phyloP scores from a whole-genome alignment of 2,888 invertebrate genomes.

The Incurvaria masculella region DNA sequence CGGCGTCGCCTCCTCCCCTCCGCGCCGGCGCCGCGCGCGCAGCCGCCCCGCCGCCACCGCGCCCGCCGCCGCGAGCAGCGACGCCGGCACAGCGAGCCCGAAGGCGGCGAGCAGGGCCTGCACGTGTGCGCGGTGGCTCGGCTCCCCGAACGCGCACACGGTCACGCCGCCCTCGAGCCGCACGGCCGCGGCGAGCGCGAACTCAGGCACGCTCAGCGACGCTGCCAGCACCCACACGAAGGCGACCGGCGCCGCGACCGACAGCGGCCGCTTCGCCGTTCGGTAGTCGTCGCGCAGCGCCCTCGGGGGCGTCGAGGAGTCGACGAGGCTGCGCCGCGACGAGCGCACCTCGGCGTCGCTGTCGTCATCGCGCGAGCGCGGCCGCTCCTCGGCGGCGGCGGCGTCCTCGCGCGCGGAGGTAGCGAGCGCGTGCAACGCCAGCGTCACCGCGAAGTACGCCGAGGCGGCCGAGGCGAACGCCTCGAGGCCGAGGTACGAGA shows the following conservation, averaged over 20 bases:
- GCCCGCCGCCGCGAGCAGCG: constrained; percentile 30
- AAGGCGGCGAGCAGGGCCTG: constrained; percentile 39
- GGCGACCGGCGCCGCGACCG: constrained; percentile 50
- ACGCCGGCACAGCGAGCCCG: constrained; percentile 36
- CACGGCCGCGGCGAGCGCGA: constrained; percentile 48
- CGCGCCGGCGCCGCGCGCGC: constrained; percentile 25
- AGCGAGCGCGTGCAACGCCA: constrained; percentile 57
- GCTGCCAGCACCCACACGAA: constrained; percentile 58
- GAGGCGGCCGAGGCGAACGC: constrained; percentile 55
- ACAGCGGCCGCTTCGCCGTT: constrained; percentile 36
- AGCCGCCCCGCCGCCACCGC: constrained; percentile 32
- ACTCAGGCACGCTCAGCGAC: constrained; percentile 59
- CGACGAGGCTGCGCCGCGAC: constrained; percentile 47
- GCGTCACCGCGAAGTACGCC: constrained; percentile 52
- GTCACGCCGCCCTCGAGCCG: constrained; percentile 31
- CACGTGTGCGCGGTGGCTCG: constrained; percentile 43
- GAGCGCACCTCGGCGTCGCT: constrained; percentile 46
- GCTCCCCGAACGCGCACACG: constrained; percentile 51
- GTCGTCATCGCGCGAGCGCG: constrained; percentile 28
- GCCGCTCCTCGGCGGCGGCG: constrained; percentile 31
- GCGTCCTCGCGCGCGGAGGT: constrained; percentile 47
- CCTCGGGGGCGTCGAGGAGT: constrained; percentile 45
- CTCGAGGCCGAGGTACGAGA: constrained; percentile 52
- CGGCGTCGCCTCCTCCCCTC: constrained; percentile 26
- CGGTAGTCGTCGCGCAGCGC: constrained; percentile 56